Percentiles rank a stretch among this genome's conserved stretches.
These are phyloP conservation scores for Pseudomugil tenellus DNA, from an alignment of 2,797 vertebrate genomes.

Conservation along the genomic window DNA sequence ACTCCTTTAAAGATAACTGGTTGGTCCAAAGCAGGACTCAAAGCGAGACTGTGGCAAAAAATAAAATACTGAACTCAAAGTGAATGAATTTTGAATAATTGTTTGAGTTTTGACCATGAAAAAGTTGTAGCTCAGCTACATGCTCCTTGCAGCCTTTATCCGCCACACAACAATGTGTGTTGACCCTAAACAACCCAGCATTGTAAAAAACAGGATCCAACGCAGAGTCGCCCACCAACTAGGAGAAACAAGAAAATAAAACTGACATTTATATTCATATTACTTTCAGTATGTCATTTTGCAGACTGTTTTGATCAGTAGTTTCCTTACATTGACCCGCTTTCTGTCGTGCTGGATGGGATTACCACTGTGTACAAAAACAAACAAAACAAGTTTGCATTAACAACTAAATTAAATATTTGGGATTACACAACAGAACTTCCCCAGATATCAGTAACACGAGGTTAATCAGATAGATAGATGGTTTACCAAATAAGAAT, in stretches of 20 bases:
- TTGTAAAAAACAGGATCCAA: slow-evolving; percentile 66
- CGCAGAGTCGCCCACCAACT: slow-evolving; percentile 71
- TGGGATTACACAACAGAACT: neutral
- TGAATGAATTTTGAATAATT: too few species aligned
- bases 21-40: slow-evolving; percentile 32
- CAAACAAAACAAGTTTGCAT: neutral
- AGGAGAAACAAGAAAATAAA: neutral
- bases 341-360: slow-evolving; percentile 2
- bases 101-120: neutral
- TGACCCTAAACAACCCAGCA: slow-evolving; percentile 50
- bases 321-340: slow-evolving; percentile 31
- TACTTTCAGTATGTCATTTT: neutral
- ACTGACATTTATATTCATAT: neutral
- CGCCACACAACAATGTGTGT: slow-evolving; percentile 33
- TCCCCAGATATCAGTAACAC: neutral
- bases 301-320: neutral
- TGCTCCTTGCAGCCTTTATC: slow-evolving; percentile 17
- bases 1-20: slow-evolving; percentile 21
- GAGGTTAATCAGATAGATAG: too few species aligned
- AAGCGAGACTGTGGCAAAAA: too few species aligned
- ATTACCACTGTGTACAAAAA: slow-evolving; percentile 23
- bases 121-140: neutral
- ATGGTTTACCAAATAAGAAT: neutral
- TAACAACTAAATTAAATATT: neutral
- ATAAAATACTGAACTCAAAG: too few species aligned